These are phyloP conservation scores for Balanococcus diminutus DNA, from an alignment of 2,888 invertebrate genomes.

Conservation along the genomic window DNA sequence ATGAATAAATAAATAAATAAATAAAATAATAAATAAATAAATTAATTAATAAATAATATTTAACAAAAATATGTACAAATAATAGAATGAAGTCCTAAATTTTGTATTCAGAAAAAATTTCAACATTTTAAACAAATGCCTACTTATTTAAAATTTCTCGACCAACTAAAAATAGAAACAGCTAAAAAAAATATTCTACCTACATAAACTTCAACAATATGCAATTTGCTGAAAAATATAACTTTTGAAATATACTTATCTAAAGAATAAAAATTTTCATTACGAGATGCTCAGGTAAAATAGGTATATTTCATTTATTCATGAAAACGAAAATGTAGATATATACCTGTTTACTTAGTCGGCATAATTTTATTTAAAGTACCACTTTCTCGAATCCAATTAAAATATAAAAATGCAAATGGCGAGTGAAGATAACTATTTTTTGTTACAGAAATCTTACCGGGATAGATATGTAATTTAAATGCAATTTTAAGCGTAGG, in stretches of 20 bases:
- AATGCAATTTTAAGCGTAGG: neutral
- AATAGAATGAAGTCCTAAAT: too few relatives aligned
- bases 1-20: too few relatives aligned
- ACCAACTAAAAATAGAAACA: too few relatives aligned
- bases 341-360: neutral
- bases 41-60: too few relatives aligned
- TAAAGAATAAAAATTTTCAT: neutral
- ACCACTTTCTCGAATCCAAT: neutral
- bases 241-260: neutral
- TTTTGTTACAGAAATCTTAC: neutral
- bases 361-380: neutral
- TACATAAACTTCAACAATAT: neutral
- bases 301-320: neutral
- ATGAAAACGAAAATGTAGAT: neutral
- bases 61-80: too few relatives aligned
- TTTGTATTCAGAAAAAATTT: too few relatives aligned
- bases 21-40: too few relatives aligned
- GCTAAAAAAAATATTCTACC: too few relatives aligned
- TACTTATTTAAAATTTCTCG: too few relatives aligned
- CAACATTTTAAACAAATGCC: too few relatives aligned
- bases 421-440: neutral
- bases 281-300: neutral
- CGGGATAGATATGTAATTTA: neutral
- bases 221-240: neutral
- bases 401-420: slow-evolving; percentile 1